These are phyloP conservation scores for zebrafish (Danio rerio) DNA, from an alignment of 2,113 vertebrate species.

Conservation along the genomic window DNA sequence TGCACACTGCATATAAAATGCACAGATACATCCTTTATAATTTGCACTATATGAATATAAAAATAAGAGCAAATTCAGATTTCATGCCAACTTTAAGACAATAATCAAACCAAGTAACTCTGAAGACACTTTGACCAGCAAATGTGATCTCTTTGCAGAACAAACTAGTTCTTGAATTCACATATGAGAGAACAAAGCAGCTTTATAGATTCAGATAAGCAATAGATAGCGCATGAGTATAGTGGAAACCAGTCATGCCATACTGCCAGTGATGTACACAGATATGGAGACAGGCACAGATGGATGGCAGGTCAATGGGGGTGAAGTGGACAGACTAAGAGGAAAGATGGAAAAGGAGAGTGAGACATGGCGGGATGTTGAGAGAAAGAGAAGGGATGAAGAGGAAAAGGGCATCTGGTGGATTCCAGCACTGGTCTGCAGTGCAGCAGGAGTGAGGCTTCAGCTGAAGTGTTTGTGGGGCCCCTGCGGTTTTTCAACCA, in stretches of 20 bases:
- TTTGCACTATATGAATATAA: no score
- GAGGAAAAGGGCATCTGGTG: constrained; percentile 57
- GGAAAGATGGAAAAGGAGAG: constrained; percentile 14
- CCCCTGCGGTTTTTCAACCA: constrained; percentile 78
- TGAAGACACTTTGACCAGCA: no score
- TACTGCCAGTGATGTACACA: constrained; percentile 31
- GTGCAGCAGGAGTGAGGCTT: constrained; percentile 64
- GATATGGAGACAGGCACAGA: constrained; percentile 52
- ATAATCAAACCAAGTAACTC: no score
- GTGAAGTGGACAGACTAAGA: constrained; percentile 30
- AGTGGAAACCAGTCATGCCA: constrained; percentile 28
- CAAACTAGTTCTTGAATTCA: no score
- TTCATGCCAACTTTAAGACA: no score
- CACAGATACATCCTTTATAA: no score
- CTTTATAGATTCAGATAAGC: neutral
- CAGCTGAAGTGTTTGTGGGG: constrained; percentile 73
- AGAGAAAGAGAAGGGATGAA: constrained; percentile 30
- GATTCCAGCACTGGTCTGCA: constrained; percentile 61
- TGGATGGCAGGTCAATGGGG: constrained; percentile 38
- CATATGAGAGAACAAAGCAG: no score
- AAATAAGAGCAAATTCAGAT: no score
- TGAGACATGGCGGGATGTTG: constrained; percentile 18
- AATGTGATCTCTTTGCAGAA: no score
- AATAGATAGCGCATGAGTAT: neutral
- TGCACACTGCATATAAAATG: no score